Base-by-base conservation (phyloP, 2,113 vertebrate genomes). In the Oryzias celebensis region DNA sequence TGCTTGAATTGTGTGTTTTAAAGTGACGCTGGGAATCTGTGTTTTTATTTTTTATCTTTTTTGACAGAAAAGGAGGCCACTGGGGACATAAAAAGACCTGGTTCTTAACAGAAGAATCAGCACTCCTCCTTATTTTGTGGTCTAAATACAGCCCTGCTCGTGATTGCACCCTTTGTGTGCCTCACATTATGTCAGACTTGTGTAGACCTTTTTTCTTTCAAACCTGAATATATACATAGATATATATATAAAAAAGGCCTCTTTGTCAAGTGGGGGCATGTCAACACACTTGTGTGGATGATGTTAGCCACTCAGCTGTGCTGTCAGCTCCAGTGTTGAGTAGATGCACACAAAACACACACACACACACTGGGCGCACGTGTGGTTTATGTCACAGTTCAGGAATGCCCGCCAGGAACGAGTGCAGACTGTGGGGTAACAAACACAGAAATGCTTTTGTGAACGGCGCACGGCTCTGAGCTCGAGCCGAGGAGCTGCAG, bases 211-310 rank as follows among this genome's bases (percentile, higher is more conserved):
- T 65, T 80, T 81, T 60, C 65, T 60, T 59, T 75, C 59, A 61
- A 49, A 18, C 43, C 20, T 62, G 65, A 80, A 82, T 85, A 59
- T 85, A 75, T 71, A 70, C 74, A 47, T 16, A 46, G 5, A 46
- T 16, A 46, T 16, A 13, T n/a, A 47, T 28, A 28, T 26, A 86
- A 77, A 80, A 83, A 88, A 74, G 59, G 56, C 54, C 53, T 85
- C 76, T 85, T 85, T 81, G 62, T 87, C 78, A 86, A 85, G 83
- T 86, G 80, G 76, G 77, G 83, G 58, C 85, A 86, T 75, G 88
- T 78, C 65, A 83, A 73, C 83, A 80, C 80, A 72, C 82, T 71
- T 61, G 49, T 73, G 51, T 26, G 47, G 68, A 62, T 54, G 65
- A 75, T 78, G 76, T 81, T 22, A 41, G 63, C 58, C 75, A 83